Percentiles rank a stretch among this genome's conserved stretches.
Conservation (phyloP, 2,888 invertebrate species). For the Lasiommata megera region DNA sequence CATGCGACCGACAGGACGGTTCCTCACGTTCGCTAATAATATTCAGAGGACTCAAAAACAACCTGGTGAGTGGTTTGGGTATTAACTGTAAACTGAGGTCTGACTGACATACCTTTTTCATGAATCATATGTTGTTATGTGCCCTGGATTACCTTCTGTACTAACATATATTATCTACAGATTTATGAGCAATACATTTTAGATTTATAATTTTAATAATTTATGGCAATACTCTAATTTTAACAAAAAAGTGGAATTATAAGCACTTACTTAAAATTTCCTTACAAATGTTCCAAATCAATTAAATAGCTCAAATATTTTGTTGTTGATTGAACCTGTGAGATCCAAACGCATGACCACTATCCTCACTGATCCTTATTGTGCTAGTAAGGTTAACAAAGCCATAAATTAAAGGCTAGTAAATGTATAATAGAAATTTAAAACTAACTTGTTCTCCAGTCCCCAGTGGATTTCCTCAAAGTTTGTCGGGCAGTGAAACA, state of each 20-base stretch:
- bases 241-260: no score
- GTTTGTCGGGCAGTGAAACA: slow-evolving; percentile 93
- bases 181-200: background rate
- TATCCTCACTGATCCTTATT: no score
- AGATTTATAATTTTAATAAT: no score
- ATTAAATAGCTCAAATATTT: no score
- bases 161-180: background rate
- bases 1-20: slow-evolving; percentile 83
- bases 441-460: slow-evolving; percentile 43
- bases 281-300: no score
- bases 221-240: no score
- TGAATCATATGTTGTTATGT: slow-evolving; percentile 50
- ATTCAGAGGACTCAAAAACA: slow-evolving; percentile 80
- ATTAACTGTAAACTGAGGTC: slow-evolving; percentile 4
- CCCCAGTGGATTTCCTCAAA: slow-evolving; percentile 84
- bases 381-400: no score
- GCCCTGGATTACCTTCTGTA: slow-evolving; percentile 42
- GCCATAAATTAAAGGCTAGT: no score
- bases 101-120: slow-evolving; percentile 42
- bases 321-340: no score
- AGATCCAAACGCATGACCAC: no score
- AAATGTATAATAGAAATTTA: no score
- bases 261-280: no score
- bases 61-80: slow-evolving; percentile 22
- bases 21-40: slow-evolving; percentile 82